A percentile compares a stretch with the other conserved stretches of the same genome.
Evolutionary conservation across 2,797 vertebrate genomes (phyloP).

Genomic region (Gymnocypris eckloni): DNA sequence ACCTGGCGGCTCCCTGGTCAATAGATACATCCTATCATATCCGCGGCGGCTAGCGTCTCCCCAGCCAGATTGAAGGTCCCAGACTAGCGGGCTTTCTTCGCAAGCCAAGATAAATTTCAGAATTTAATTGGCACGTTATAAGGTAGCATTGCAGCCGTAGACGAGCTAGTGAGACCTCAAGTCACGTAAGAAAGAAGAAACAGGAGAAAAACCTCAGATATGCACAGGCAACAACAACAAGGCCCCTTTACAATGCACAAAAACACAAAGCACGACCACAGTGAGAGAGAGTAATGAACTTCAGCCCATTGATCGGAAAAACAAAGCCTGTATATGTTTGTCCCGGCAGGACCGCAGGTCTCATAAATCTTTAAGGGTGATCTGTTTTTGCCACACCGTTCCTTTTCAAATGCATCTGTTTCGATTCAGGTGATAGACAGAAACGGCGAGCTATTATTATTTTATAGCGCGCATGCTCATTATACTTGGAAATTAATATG

Average conservation of each 20-base stretch:
- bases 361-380: conserved; percentile 83
- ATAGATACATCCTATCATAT: conserved; percentile 52
- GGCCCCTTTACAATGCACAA: conserved; percentile 63
- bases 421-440: conserved; percentile 69
- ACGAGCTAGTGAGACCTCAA: conserved; percentile 71
- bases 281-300: conserved; percentile 71
- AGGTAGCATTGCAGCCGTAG: conserved; percentile 65
- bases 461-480: conserved; percentile 25
- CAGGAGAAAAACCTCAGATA: conserved; percentile 49
- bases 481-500: conserved; percentile 47
- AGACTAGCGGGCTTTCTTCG: conserved; percentile 9
- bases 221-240: conserved; percentile 62
- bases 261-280: conserved; percentile 71
- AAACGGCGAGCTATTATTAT: conserved; percentile 45
- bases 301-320: conserved; percentile 57
- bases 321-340: conserved; percentile 76
- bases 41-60: conserved; percentile 53
- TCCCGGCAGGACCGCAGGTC: conserved; percentile 75
- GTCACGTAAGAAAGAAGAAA: conserved; percentile 52
- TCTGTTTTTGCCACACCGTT: conserved; percentile 52
- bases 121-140: conserved; percentile 75
- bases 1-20: conserved; percentile 64
- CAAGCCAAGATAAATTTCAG: conserved; percentile 60
- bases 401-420: conserved; percentile 65
- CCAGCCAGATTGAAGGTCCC: conserved; percentile 15